Evolutionary conservation across 2,113 vertebrate genomes (phyloP).

Genomic region (Oxygymnocypris stewartii): DNA sequence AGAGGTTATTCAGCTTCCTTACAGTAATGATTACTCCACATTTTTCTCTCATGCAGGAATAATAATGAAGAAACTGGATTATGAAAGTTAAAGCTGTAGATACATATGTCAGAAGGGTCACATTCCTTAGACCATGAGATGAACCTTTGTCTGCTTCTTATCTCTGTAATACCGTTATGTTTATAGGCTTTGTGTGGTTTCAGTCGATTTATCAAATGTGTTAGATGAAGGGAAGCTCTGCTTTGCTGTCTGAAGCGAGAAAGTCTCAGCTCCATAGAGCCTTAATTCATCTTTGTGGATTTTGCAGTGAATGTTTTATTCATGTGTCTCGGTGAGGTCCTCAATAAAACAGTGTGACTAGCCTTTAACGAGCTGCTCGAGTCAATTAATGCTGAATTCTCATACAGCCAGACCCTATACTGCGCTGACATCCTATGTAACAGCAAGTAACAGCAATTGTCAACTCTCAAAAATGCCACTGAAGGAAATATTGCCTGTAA

Average conservation of each 20-base stretch:
- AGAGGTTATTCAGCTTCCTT: not conserved
- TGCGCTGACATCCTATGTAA: not conserved
- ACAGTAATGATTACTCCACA: not conserved
- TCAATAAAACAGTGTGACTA: slow-evolving; percentile 12
- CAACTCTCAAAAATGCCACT: not conserved
- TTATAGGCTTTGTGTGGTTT: not conserved
- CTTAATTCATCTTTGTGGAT: slow-evolving; percentile 3
- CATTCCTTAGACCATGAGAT: not conserved
- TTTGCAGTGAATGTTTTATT: slow-evolving; percentile 32
- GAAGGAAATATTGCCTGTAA: not conserved
- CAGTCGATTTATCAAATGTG: not conserved
- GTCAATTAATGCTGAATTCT: slow-evolving; percentile 25
- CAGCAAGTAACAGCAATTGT: slow-evolving; percentile 18
- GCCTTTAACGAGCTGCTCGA: slow-evolving; percentile 11
- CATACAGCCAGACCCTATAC: not conserved
- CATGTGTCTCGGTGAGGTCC: slow-evolving; percentile 16
- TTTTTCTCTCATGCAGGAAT: not conserved
- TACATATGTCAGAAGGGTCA: not conserved
- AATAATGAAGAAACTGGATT: slow-evolving; percentile 2
- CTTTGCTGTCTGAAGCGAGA: not conserved
- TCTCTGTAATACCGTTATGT: not conserved
- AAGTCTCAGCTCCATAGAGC: not conserved
- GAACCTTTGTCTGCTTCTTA: not conserved
- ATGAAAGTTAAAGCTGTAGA: not conserved
- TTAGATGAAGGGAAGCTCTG: not conserved